Base-by-base conservation (phyloP, 2,888 invertebrate genomes). In the Agrotis puta region DNA sequence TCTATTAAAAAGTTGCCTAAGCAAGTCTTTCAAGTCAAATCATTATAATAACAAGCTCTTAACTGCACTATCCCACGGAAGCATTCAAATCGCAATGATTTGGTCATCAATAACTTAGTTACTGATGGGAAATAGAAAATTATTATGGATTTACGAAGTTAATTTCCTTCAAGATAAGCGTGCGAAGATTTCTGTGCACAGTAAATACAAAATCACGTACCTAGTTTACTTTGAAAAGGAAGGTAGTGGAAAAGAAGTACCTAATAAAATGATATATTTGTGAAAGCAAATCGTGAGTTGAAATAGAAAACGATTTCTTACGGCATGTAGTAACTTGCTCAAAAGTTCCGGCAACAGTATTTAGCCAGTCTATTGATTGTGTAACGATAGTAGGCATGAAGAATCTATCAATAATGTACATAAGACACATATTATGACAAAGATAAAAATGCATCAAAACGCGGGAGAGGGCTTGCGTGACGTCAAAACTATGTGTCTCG, bases 31-130 rank as follows among this genome's bases (percentile, higher is more conserved):
- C 54, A 2, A 18, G 43, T 11, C 14, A 48, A 27, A 54, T 18
- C 11, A 54, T 27, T 16, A 39, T 51, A 20, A 48, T 51, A 53
- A 45, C 20, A 58, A n/a, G 47, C 43, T 48, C 16, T 48, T 45
- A 2, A 43, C 58, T 33, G 43, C 27, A 59, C 64, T 62, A 45
- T 77, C 81, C 53, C 81, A 81, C 81, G 76, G 77, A 80, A 64
- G 39, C 18, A 45, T 61, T 57, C 3, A 16, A 39, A 58, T 64
- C 53, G 56, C 16, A 58, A 48, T 59, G 43, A 54, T 77, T 47
- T 50, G 50, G 45, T 11, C 24, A 27, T 24, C 47, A 57, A 79
- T 53, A 39, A 62, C 5, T 57, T 16, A 33, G 24, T 53, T 72
- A 78, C 13, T 2, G 33, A 72, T 71, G 24, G 58, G 43, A 75